These are phyloP conservation scores for Polydrusus tereticollis DNA, from an alignment of 2,888 invertebrate species.

Conservation along the genomic window DNA sequence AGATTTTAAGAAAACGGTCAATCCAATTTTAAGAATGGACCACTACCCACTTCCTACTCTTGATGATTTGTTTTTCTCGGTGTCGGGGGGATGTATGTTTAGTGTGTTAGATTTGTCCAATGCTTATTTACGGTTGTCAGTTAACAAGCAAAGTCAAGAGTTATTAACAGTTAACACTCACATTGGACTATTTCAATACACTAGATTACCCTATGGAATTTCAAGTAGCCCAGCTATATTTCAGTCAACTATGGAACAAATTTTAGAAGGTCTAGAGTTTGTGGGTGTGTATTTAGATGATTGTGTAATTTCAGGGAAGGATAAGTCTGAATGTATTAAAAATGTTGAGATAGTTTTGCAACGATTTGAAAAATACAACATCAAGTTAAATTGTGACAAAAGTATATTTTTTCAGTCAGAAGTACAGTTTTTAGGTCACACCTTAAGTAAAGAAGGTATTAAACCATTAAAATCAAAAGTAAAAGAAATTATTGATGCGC, in stretches of 20 bases:
- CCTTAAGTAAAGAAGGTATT: conserved; percentile 48
- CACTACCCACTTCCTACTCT: conserved; percentile 53
- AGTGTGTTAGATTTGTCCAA: conserved; percentile 48
- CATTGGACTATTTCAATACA: conserved; percentile 59
- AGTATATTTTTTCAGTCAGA: conserved; percentile 59
- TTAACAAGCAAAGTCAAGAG: conserved; percentile 56
- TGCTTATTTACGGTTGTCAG: conserved; percentile 60
- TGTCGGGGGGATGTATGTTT: conserved; percentile 51
- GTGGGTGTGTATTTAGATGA: conserved; percentile 54
- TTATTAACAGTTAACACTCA: conserved; percentile 58
- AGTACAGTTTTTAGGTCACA: conserved; percentile 58
- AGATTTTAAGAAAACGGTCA: conserved; percentile 56
- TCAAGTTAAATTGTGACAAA: conserved; percentile 57
- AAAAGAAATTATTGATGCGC: conserved; percentile 46
- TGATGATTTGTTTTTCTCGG: conserved; percentile 53
- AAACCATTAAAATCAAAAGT: conserved; percentile 45
- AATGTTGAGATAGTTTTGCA: conserved; percentile 53
- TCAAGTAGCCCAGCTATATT: conserved; percentile 60
- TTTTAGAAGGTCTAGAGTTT: conserved; percentile 56
- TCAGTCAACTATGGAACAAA: conserved; percentile 59
- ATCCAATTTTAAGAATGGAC: conserved; percentile 45
- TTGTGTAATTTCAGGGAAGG: conserved; percentile 16
- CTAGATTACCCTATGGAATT: conserved; percentile 62
- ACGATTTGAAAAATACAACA: conserved; percentile 52
- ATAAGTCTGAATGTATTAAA: conserved; percentile 49